Base-by-base conservation (phyloP, 2,888 invertebrate species). In the Odontocerum albicorne region DNA sequence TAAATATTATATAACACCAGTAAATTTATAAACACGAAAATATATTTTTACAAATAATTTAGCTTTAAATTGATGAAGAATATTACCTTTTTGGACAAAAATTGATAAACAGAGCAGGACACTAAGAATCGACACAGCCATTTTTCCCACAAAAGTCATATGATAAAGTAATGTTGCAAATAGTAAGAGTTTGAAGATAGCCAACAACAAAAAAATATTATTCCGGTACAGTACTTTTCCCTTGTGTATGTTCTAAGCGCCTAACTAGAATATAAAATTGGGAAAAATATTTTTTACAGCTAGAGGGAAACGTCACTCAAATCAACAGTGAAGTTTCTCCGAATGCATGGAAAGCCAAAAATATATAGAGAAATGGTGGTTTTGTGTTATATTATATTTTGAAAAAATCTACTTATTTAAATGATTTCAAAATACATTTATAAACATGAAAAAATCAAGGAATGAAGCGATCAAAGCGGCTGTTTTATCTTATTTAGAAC, bases 381-480 rank as follows among this genome's bases (percentile, higher is more conserved):
- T 66, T 3, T 56, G 62, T 35, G 50, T 54, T 38, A 61, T 27
- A 27, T 27, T 27, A 7, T 27, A 27, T n/a, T n/a, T n/a, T n/a
- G n/a, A n/a, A n/a, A n/a, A n/a, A n/a, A n/a, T n/a, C n/a, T n/a
- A n/a, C n/a, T n/a, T n/a, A n/a, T n/a, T n/a, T n/a, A n/a, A n/a
- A n/a, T n/a, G n/a, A n/a, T n/a, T n/a, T n/a, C n/a, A n/a, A n/a
- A n/a, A n/a, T n/a, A n/a, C n/a, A n/a, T n/a, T n/a, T n/a, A n/a
- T n/a, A n/a, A n/a, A n/a, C n/a, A 79, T 82, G 69, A 86, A 85
- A 77, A 82, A 83, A 65, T 78, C 81, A 57, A 82, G 83, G 74
- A 81, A 77, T 70, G 86, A 87, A 69, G 76, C 82, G 62, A 81
- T 87, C 63, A 83, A 82, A 68, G 82, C 83, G 62, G 84, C 83